Evolutionary conservation across 2,113 vertebrate genomes (phyloP).

Genomic region (Axis porcinus): DNA sequence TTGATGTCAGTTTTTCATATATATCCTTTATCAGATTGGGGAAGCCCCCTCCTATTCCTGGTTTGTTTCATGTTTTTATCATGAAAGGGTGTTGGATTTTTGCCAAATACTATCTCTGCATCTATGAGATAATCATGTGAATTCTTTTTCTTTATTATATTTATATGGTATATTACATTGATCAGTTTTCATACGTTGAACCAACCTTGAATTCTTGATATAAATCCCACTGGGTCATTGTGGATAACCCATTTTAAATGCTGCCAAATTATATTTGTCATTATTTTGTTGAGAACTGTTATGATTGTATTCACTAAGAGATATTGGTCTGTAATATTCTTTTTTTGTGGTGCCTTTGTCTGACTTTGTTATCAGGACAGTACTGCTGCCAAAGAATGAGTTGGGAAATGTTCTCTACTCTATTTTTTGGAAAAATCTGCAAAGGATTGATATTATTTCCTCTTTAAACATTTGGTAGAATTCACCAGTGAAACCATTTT

Average conservation of each 20-base stretch:
- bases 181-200: constrained; percentile 10
- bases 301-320: background rate
- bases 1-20: background rate
- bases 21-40: background rate
- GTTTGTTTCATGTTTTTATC: background rate
- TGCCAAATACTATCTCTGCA: background rate
- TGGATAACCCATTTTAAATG: constrained; percentile 17
- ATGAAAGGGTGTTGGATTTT: background rate
- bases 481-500: background rate
- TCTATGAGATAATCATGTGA: background rate
- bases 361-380: background rate
- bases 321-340: background rate
- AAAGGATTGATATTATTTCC: constrained; percentile 7
- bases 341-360: background rate
- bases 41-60: background rate
- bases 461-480: constrained; percentile 6
- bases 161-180: background rate
- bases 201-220: background rate
- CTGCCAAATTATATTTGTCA: background rate
- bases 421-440: background rate
- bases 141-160: background rate
- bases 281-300: constrained; percentile 3
- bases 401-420: background rate
- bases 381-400: background rate
- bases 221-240: background rate